A percentile compares a stretch with the other conserved stretches of the same genome.
Conservation (phyloP, 2,888 invertebrate species). For the Sylvicola fuscatus region DNA sequence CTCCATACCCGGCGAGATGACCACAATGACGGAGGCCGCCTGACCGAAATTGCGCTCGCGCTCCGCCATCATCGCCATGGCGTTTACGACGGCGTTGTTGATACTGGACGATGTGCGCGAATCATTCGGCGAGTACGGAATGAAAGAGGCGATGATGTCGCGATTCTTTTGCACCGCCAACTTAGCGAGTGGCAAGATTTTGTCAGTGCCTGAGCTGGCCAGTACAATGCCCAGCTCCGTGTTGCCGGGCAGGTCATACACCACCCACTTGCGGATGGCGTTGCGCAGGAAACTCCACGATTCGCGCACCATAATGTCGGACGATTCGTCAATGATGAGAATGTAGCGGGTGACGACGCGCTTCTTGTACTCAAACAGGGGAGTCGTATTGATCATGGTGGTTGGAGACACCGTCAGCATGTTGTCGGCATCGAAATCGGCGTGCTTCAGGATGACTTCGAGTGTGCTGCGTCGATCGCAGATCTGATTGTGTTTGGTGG, state of each 20-base stretch:
- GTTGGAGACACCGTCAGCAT: background rate
- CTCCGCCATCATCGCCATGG: constrained; percentile 26
- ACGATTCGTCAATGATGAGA: constrained; percentile 34
- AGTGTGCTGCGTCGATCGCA: constrained; percentile 36
- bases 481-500: constrained; percentile 42
- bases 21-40: constrained; percentile 31
- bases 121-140: constrained; percentile 31
- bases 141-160: constrained; percentile 25
- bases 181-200: constrained; percentile 19
- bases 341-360: constrained; percentile 32
- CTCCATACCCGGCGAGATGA: constrained; percentile 33
- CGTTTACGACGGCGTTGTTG: constrained; percentile 11
- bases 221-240: constrained; percentile 31
- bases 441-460: constrained; percentile 32
- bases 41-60: constrained; percentile 23
- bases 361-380: constrained; percentile 29
- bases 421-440: constrained; percentile 25
- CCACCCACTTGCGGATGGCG: constrained; percentile 35
- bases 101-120: constrained; percentile 28
- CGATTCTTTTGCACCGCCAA: constrained; percentile 13
- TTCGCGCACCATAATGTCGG: constrained; percentile 33
- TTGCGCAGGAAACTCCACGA: constrained; percentile 35
- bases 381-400: constrained; percentile 23
- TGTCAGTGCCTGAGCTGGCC: constrained; percentile 22
- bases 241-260: constrained; percentile 30